Evolutionary conservation across 2,888 invertebrate genomes (phyloP).

Genomic region (Opisthograptis luteolata): DNA sequence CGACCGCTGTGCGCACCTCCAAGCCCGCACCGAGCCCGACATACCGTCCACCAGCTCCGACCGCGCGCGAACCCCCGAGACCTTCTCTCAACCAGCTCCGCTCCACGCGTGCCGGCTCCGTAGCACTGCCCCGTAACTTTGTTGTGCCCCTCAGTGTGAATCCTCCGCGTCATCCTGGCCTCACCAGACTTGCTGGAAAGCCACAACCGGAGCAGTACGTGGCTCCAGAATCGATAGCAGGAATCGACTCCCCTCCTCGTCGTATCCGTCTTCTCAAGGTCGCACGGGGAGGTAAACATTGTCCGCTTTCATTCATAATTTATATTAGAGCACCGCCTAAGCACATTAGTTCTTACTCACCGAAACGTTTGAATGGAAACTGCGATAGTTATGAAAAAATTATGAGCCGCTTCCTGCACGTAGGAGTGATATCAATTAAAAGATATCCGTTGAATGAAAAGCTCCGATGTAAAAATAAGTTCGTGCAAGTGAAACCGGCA

Average conservation of each 20-base stretch:
- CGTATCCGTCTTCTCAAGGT: conserved; percentile 62
- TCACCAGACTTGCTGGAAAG: conserved; percentile 47
- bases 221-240: conserved; percentile 57
- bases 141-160: conserved; percentile 44
- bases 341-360: conserved; percentile 7
- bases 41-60: conserved; percentile 34
- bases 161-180: conserved; percentile 45
- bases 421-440: conserved; percentile 12
- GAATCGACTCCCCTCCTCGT: conserved; percentile 44
- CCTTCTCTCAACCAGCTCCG: background rate
- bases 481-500: conserved; percentile 28
- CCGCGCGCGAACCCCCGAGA: conserved; percentile 40
- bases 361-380: conserved; percentile 25
- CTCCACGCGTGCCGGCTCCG: conserved; percentile 2
- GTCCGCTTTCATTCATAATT: conserved; percentile 58
- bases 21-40: conserved; percentile 23
- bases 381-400: conserved; percentile 8
- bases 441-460: conserved; percentile 22
- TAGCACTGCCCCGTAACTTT: conserved; percentile 20
- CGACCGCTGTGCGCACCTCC: conserved; percentile 19
- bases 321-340: conserved; percentile 17
- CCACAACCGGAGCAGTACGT: conserved; percentile 49
- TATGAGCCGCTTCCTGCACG: conserved; percentile 4
- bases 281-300: conserved; percentile 69
- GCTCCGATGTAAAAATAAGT: conserved; percentile 32